Base-by-base conservation (phyloP, 2,888 invertebrate genomes). In the Megalurothrips usitatus region DNA sequence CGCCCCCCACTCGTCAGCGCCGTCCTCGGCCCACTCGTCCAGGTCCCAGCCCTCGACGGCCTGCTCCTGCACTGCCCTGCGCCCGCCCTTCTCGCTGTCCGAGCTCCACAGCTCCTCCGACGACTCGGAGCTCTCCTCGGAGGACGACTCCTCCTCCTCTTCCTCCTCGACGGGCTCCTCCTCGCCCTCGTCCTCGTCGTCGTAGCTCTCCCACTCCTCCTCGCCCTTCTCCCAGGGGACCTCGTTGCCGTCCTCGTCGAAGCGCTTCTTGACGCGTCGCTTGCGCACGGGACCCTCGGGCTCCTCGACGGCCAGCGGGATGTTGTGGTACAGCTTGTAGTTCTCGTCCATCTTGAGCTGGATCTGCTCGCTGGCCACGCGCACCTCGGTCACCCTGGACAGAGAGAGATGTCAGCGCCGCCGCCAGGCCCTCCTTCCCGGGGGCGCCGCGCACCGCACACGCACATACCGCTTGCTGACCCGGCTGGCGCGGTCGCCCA, bases 251-350 rank as follows among this genome's bases (percentile, higher is more conserved):
- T 94, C 85, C 81, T 90, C 90, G 84, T 92, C 92, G 87, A 23
- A 78, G 47, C 49, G 75, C 19, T 43, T 9, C 75, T 3, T 34
- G 1, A 23, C 34, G 26, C 49, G 75, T 3, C n/a, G 9, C 75
- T 11, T 58, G 49, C 47, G 63, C 43, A 10, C 26, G 28, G 19
- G 68, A 23, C 12, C 63, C 79, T 75, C 28, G 79, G 79, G 63
- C 23, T 81, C 81, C 26, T 79, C 68, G 49, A 82, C 82, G 19
- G 80, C 82, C 48, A 85, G 83, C 6, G 89, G 86, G 78, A 92
- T 88, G 84, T 94, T 92, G 84, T 93, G 92, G 84, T 93, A 93
- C 8, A 94, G 85, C 81, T 90, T 90, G 84, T 92, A 92, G 87
- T 95, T 94, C 4, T 91, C 88, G 48, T 88, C 88, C 82, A 94